Base-by-base conservation (phyloP, 1,140 invertebrate genomes). In the Tetragnatha versicolor region DNA sequence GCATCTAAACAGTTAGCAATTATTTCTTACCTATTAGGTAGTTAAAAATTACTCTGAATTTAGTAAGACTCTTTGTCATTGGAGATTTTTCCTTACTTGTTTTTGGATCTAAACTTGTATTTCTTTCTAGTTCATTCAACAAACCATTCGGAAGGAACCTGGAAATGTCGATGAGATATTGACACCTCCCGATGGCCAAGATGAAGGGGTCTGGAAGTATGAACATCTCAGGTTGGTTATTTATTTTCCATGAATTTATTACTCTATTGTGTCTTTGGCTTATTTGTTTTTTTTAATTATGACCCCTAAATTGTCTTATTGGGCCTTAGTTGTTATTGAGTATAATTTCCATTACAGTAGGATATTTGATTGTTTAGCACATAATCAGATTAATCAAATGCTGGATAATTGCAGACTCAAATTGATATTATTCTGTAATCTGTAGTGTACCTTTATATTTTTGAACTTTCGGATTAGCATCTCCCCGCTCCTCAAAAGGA, bases 121-220 rank as follows among this genome's bases (percentile, higher is more conserved):
- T 78, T 45, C 61, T 17, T 68, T 79, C 12, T 75, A 88, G 85
- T 99, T 96, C 84, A 99, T 99, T 83, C 98, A 99, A 87, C 98
- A 99, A 87, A 92, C 95, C 81, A 99, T 99, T 79, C 90, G 95
- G 81, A 91, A 91, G 81, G 94, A 99, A 88, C 94, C 95, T 31
- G 90, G 92, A 25, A 95, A 97, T 88, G 92, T 99, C 68, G 97
- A 98, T 82, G 89, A 93, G 39, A 99, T 99, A 84, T 87, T 99
- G 14, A 95, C 91, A 82, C 95, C 97, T 86, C 98, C 98, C 20
- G 96, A 98, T 82, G 92, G 93, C 10, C 96, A 99, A 86, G 98
- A 99, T 86, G 97, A 99, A 87, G 97, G 97, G 42, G 97, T 99
- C 10, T 99, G 98, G 98, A 99, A 99, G 88, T 99, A 99, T 87